Conservation (phyloP, 2,113 vertebrate genomes). For the Mus pahari region DNA sequence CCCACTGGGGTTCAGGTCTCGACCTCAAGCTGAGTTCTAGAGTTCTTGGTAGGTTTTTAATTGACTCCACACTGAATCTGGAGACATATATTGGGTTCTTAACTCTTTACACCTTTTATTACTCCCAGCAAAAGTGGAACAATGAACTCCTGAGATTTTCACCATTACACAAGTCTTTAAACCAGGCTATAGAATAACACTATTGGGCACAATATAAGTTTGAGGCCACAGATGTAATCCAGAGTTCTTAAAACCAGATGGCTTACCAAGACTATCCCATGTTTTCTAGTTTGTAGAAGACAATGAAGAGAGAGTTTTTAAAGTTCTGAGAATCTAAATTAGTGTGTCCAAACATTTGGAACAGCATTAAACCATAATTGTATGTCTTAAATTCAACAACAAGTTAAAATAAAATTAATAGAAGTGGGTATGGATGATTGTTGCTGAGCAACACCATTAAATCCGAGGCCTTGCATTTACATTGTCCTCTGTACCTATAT, state of each 20-base stretch:
- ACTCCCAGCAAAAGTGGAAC: neutral
- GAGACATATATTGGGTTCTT: neutral
- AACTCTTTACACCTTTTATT: neutral
- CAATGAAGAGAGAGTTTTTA: neutral
- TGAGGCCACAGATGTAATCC: neutral
- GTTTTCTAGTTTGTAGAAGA: neutral
- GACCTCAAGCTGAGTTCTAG: neutral
- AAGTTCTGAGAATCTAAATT: neutral
- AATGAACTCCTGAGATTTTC: slow-evolving; percentile 16
- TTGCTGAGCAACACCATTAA: neutral
- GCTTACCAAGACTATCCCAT: neutral
- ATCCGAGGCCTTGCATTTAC: neutral
- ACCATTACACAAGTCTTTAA: neutral
- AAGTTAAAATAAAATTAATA: slow-evolving; percentile 2
- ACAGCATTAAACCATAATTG: neutral
- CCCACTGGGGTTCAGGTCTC: neutral
- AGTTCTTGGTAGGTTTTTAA: neutral
- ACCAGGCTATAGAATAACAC: neutral
- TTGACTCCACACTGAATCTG: neutral
- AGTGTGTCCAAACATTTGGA: neutral
- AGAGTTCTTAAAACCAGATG: slow-evolving; percentile 28
- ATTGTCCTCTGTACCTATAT: slow-evolving; percentile 2
- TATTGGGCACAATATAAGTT: neutral
- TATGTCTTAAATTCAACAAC: slow-evolving; percentile 8
- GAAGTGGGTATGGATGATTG: neutral